A percentile compares a stretch with the other conserved stretches of the same genome.
Evolutionary conservation across 2,797 vertebrate genomes (phyloP).

Genomic region (Channa striata): DNA sequence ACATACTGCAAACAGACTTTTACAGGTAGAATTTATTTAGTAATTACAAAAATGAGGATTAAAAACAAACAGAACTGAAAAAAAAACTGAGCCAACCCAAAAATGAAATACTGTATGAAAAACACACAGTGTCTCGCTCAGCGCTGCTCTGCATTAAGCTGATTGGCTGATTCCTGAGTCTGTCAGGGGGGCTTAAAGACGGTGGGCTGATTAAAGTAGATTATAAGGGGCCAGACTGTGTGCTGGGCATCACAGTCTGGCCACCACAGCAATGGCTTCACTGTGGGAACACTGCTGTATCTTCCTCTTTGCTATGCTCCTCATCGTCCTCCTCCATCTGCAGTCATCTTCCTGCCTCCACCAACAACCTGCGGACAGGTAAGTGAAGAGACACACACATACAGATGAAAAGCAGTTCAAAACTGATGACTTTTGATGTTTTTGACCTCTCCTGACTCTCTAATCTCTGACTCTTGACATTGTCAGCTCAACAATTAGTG

Average conservation of each 20-base stretch:
- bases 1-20: too few relatives aligned
- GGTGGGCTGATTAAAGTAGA: slow-evolving; percentile 73
- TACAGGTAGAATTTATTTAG: too few relatives aligned
- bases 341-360: slow-evolving; percentile 25
- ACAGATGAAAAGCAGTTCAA: background rate
- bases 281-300: slow-evolving; percentile 51
- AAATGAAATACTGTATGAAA: slow-evolving; percentile 25
- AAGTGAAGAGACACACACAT: background rate
- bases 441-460: slow-evolving; percentile 13
- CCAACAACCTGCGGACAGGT: slow-evolving; percentile 48
- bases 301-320: slow-evolving; percentile 38
- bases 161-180: slow-evolving; percentile 56
- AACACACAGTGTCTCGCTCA: background rate
- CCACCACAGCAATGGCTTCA: slow-evolving; percentile 64
- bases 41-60: too few relatives aligned
- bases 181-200: slow-evolving; percentile 48
- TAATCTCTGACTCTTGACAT: slow-evolving; percentile 56
- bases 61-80: too few relatives aligned
- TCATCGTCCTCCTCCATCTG: slow-evolving; percentile 51
- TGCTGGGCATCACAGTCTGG: slow-evolving; percentile 56
- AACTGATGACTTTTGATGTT: background rate
- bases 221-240: slow-evolving; percentile 51
- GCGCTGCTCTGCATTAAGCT: slow-evolving; percentile 4
- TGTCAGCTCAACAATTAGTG: slow-evolving; percentile 31
- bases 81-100: slow-evolving; percentile 8